These are phyloP conservation scores for Peucedramus taeniatus DNA, from an alignment of 2,113 vertebrate species.

Conservation along the genomic window DNA sequence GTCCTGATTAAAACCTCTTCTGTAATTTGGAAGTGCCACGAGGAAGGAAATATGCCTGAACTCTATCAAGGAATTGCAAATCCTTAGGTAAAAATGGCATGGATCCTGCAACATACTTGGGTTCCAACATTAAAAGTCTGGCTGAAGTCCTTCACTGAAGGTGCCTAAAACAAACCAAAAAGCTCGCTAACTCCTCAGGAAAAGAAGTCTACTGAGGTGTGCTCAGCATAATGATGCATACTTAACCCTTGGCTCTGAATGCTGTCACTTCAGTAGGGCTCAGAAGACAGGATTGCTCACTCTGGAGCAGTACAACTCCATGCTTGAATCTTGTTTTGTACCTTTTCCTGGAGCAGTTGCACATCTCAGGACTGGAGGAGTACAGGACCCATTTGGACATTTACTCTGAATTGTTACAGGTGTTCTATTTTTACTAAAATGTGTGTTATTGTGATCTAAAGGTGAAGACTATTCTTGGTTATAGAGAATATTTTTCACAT, in stretches of 20 bases:
- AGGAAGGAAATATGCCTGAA: neutral
- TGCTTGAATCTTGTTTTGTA: neutral
- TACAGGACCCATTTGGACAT: neutral
- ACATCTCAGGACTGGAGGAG: neutral
- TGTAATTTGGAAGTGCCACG: neutral
- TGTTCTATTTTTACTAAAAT: neutral
- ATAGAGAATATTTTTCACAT: neutral
- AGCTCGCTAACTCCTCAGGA: neutral
- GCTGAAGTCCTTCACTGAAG: neutral
- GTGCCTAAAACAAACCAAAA: neutral
- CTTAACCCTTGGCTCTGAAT: neutral
- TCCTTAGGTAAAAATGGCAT: neutral
- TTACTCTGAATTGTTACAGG: neutral
- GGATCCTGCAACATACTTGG: rapidly evolving
- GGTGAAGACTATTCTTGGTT: neutral
- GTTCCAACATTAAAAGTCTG: neutral
- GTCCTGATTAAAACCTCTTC: neutral
- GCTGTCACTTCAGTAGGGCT: neutral
- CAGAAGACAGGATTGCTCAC: neutral
- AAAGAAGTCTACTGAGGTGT: neutral
- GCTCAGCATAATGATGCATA: neutral
- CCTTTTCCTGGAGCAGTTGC: neutral
- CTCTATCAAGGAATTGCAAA: neutral
- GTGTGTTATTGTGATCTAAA: neutral
- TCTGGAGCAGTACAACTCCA: neutral